A percentile compares a stretch with the other conserved stretches of the same genome.
phyloP scores from a whole-genome alignment of 1,140 invertebrate genomes.

The Aphidius gifuensis region DNA sequence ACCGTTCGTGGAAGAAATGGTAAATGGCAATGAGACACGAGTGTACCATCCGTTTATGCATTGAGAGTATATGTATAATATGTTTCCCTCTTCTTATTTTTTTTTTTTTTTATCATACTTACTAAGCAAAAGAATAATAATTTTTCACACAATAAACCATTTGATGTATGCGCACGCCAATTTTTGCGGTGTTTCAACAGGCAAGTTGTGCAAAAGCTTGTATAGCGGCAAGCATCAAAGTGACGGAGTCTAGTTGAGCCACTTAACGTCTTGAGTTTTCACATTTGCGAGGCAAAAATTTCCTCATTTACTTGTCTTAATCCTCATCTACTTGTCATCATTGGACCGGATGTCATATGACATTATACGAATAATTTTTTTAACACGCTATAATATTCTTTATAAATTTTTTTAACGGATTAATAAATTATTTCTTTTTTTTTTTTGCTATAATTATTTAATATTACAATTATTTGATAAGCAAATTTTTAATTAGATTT shows the following conservation, averaged over 20 bases:
- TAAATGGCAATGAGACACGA: constrained; percentile 33
- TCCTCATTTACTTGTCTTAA: not conserved
- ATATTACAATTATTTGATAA: too few relatives aligned
- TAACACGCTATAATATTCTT: too few relatives aligned
- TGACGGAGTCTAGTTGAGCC: constrained; percentile 45
- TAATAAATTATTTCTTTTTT: too few relatives aligned
- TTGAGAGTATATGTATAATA: constrained; percentile 23
- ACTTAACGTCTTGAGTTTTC: constrained; percentile 49
- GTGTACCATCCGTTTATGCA: constrained; percentile 27
- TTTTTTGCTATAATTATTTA: too few relatives aligned
- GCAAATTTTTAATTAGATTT: too few relatives aligned
- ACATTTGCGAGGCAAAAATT: constrained; percentile 49
- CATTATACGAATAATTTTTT: not conserved
- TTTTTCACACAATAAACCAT: too few relatives aligned
- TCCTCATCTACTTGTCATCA: constrained; percentile 15
- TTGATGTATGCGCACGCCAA: too few relatives aligned
- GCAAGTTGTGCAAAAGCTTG: constrained; percentile 18
- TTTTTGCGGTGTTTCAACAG: constrained; percentile 9
- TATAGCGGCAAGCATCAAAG: constrained; percentile 45
- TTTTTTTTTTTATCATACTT: too few relatives aligned
- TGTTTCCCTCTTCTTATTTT: not conserved
- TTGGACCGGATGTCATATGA: constrained; percentile 10
- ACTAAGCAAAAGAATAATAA: too few relatives aligned
- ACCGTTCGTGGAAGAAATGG: constrained; percentile 49
- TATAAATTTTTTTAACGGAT: too few relatives aligned